phyloP scores from a whole-genome alignment of 2,797 vertebrate species.

The Rhabdophis nuchalis region DNA sequence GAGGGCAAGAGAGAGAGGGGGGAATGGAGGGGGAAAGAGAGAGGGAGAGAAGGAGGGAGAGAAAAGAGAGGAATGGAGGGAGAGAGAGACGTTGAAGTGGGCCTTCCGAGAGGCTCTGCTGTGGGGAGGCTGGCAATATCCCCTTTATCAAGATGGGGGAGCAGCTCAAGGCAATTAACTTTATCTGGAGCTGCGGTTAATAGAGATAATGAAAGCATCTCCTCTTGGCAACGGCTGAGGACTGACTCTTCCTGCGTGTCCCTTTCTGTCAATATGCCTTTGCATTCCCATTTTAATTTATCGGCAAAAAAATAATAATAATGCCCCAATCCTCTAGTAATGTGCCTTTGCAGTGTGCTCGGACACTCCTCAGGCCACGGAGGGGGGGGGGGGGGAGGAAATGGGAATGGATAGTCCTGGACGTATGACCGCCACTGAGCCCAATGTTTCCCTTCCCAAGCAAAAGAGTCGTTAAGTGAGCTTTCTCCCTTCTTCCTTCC shows the following conservation, averaged over 20 bases:
- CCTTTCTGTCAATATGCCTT: not conserved
- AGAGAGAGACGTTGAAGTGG: not conserved
- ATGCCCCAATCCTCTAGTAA: no score
- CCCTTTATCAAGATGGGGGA: constrained; percentile 16
- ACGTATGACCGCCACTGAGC: no score
- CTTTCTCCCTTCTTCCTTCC: no score
- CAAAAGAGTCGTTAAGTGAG: no score
- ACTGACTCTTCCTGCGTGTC: not conserved
- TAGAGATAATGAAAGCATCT: constrained; percentile 9
- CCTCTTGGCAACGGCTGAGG: not conserved
- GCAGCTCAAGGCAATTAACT: constrained; percentile 29
- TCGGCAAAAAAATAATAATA: no score
- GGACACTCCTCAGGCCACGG: no score
- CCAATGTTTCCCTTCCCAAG: no score
- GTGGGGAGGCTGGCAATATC: not conserved
- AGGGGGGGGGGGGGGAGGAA: no score
- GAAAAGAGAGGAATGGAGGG: not conserved
- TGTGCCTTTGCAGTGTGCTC: not conserved
- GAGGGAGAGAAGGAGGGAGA: no score
- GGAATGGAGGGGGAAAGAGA: no score
- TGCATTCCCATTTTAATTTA: not conserved
- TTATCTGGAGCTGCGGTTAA: constrained; percentile 20
- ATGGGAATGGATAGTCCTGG: no score
- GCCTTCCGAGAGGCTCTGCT: not conserved
- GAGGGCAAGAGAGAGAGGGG: no score